Evolutionary conservation across 2,888 invertebrate genomes (phyloP).

Genomic region (Chrysolina americana): DNA sequence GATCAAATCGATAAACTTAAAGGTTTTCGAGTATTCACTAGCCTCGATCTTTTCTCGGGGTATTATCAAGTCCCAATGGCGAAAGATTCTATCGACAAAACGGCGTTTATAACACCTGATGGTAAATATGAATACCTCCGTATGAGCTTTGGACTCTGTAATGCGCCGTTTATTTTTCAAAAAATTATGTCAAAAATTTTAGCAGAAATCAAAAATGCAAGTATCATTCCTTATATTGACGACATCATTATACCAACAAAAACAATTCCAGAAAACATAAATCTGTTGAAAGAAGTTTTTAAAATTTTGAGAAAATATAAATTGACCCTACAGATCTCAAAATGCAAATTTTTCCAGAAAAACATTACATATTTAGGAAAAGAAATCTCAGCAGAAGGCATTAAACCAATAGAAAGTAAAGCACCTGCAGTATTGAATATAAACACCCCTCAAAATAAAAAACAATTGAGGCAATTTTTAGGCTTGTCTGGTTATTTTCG

Average conservation of each 20-base stretch:
- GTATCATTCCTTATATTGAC: conserved; percentile 46
- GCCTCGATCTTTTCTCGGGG: conserved; percentile 56
- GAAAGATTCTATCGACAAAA: conserved; percentile 55
- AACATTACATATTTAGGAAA: conserved; percentile 52
- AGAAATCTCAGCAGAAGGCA: conserved; percentile 48
- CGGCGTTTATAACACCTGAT: conserved; percentile 59
- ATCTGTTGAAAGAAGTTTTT: too few species aligned
- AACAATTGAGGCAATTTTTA: conserved; percentile 50
- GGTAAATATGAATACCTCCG: conserved; percentile 57
- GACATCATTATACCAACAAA: conserved; percentile 49
- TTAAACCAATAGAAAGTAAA: conserved; percentile 48
- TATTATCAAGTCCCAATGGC: conserved; percentile 59
- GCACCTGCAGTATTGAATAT: conserved; percentile 45
- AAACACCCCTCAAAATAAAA: conserved; percentile 40
- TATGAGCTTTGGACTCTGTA: conserved; percentile 60
- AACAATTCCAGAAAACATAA: too few species aligned
- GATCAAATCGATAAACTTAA: conserved; percentile 48
- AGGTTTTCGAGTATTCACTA: conserved; percentile 49
- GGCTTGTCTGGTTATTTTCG: conserved; percentile 50
- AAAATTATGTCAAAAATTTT: conserved; percentile 54
- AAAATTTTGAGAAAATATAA: conserved; percentile 29
- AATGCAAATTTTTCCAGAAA: too few species aligned
- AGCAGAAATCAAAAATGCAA: conserved; percentile 38
- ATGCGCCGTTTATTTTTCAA: conserved; percentile 60
- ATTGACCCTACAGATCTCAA: conserved; percentile 48